These are phyloP conservation scores for Corythucha ciliata DNA, from an alignment of 2,888 invertebrate species.

Conservation along the genomic window DNA sequence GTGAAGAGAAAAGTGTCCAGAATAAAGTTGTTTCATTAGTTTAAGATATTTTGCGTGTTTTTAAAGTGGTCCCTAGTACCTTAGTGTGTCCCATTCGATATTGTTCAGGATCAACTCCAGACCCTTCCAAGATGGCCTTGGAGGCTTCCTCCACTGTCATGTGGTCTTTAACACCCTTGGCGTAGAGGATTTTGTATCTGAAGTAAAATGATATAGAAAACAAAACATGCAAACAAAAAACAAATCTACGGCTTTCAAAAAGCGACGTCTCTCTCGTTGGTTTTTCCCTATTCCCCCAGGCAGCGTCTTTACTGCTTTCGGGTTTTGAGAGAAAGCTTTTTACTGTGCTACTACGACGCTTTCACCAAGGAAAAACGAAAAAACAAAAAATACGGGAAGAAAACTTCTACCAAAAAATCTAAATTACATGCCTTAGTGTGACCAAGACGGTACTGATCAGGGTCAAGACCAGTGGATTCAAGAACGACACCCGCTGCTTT, in stretches of 20 bases:
- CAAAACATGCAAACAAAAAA: conserved; percentile 18
- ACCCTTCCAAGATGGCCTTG: conserved; percentile 39
- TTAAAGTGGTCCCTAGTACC: conserved; percentile 56
- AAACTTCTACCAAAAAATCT: background rate
- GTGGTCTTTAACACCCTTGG: conserved; percentile 68
- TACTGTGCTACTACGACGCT: background rate
- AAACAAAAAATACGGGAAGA: too few relatives aligned
- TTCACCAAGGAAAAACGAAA: too few relatives aligned
- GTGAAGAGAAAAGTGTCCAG: background rate
- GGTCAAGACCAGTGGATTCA: conserved; percentile 72
- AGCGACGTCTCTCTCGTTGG: too few relatives aligned
- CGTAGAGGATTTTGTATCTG: conserved; percentile 99
- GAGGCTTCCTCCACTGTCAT: conserved; percentile 53
- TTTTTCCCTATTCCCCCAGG: too few relatives aligned
- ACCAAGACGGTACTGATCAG: conserved; percentile 92
- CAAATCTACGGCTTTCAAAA: conserved; percentile 1
- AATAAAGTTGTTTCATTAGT: background rate
- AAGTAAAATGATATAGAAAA: conserved; percentile 37
- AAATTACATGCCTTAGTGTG: conserved; percentile 88
- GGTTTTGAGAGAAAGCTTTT: background rate
- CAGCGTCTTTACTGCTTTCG: background rate
- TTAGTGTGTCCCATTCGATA: conserved; percentile 93
- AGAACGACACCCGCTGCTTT: conserved; percentile 75
- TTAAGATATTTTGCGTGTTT: background rate
- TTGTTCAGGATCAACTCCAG: conserved; percentile 83